Evolutionary conservation across 2,888 invertebrate species (phyloP).

Genomic region (Trachelus tabidus): DNA sequence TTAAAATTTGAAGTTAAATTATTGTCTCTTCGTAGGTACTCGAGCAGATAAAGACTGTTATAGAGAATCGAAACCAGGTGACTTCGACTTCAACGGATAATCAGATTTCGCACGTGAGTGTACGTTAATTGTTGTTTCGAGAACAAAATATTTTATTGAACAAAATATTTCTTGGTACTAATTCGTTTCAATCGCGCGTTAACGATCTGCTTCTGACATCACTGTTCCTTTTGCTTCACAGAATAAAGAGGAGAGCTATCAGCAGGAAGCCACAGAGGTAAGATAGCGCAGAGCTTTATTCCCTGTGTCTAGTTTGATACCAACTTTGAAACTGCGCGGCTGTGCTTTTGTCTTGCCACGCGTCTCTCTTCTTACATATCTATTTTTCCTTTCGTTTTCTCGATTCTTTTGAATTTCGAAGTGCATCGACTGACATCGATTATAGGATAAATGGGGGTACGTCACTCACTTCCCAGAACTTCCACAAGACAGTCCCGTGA

Average conservation of each 20-base stretch:
- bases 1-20: not conserved
- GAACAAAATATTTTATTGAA: not conserved
- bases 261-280: conserved; percentile 57
- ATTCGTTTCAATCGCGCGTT: not conserved
- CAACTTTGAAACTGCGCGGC: not conserved
- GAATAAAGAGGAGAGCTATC: conserved; percentile 47
- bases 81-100: conserved; percentile 48
- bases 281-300: conserved; percentile 44
- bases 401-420: too few species aligned
- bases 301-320: not conserved
- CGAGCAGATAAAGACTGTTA: conserved; percentile 63
- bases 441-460: too few species aligned
- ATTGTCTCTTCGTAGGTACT: conserved; percentile 51
- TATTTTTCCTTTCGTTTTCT: too few species aligned
- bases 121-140: not conserved
- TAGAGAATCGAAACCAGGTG: conserved; percentile 61
- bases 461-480: too few species aligned
- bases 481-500: too few species aligned
- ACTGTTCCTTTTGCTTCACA: conserved; percentile 42
- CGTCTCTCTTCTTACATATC: too few species aligned
- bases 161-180: not conserved
- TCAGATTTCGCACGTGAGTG: conserved; percentile 52
- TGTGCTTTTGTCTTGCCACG: too few species aligned
- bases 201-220: conserved; percentile 30
- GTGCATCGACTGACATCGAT: too few species aligned